Percentiles rank a stretch among this genome's conserved stretches.
Evolutionary conservation across 2,113 vertebrate genomes (phyloP).

Genomic region (Danio rerio): DNA sequence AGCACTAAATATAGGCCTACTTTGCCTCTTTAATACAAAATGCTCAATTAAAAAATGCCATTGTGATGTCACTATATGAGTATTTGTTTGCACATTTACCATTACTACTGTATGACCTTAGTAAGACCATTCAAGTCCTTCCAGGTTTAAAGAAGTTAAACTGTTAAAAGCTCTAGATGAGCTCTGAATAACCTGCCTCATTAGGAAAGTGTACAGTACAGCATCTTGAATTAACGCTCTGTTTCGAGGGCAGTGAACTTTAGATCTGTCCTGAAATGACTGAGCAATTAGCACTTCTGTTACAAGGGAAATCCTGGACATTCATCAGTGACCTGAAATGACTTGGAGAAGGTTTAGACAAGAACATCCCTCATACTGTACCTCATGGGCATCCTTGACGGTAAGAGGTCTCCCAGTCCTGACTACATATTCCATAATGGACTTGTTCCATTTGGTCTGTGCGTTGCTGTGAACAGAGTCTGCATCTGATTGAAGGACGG

Average conservation of each 20-base stretch:
- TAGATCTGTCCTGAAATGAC: not conserved
- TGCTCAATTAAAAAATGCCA: not conserved
- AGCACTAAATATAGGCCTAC: no score
- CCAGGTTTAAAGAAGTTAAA: not conserved
- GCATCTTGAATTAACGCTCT: not conserved
- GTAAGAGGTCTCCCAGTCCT: slow-evolving; percentile 60
- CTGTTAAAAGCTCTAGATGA: not conserved
- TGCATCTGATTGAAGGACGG: slow-evolving; percentile 28
- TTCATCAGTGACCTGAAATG: not conserved
- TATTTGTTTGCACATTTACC: not conserved
- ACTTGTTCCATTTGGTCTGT: slow-evolving; percentile 58
- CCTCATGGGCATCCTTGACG: slow-evolving; percentile 59
- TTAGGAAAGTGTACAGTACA: not conserved
- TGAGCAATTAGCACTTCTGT: not conserved
- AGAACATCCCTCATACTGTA: slow-evolving; percentile 42
- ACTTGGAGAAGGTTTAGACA: not conserved
- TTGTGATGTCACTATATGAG: not conserved
- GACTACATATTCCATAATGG: slow-evolving; percentile 62
- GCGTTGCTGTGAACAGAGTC: slow-evolving; percentile 35
- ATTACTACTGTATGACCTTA: not conserved
- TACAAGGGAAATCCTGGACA: not conserved
- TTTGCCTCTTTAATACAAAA: no score
- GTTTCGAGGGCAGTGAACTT: not conserved
- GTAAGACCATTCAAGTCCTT: not conserved
- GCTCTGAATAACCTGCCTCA: not conserved